phyloP scores from a whole-genome alignment of 1,140 invertebrate species.

The Kradibia gibbosae region DNA sequence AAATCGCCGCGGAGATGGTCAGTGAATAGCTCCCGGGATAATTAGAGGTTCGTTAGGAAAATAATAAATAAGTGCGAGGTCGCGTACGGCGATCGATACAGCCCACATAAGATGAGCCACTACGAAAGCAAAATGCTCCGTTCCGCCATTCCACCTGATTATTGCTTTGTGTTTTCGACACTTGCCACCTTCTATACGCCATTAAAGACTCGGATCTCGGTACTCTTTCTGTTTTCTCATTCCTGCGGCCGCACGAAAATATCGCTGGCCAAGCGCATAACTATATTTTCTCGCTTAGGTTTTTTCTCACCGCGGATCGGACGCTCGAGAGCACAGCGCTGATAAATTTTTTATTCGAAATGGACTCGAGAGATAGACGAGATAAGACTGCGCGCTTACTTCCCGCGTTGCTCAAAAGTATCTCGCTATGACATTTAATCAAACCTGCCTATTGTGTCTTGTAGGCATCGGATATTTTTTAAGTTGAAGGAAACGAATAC shows the following conservation, averaged over 20 bases:
- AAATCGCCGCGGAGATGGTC: too few species aligned
- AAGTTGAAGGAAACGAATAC: too few species aligned
- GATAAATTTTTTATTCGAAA: slow-evolving; percentile 7
- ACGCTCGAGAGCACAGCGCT: not conserved
- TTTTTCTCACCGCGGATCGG: not conserved
- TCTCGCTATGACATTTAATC: not conserved
- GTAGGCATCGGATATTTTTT: too few species aligned
- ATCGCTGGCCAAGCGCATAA: not conserved
- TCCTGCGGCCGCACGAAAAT: slow-evolving; percentile 13
- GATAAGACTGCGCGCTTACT: not conserved
- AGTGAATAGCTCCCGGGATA: too few species aligned
- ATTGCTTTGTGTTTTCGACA: not conserved
- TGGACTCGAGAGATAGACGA: not conserved
- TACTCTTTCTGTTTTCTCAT: not conserved
- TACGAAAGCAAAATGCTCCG: too few species aligned
- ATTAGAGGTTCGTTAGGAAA: too few species aligned
- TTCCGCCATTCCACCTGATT: too few species aligned
- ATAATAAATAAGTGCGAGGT: too few species aligned
- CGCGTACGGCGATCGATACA: too few species aligned
- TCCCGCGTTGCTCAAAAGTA: not conserved
- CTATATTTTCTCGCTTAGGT: not conserved
- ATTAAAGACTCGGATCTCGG: too few species aligned
- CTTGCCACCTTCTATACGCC: not conserved
- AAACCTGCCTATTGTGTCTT: not conserved
- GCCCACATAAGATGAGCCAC: too few species aligned